These are phyloP conservation scores for Chaenodraco wilsoni DNA, from an alignment of 2,797 vertebrate species.

Conservation along the genomic window DNA sequence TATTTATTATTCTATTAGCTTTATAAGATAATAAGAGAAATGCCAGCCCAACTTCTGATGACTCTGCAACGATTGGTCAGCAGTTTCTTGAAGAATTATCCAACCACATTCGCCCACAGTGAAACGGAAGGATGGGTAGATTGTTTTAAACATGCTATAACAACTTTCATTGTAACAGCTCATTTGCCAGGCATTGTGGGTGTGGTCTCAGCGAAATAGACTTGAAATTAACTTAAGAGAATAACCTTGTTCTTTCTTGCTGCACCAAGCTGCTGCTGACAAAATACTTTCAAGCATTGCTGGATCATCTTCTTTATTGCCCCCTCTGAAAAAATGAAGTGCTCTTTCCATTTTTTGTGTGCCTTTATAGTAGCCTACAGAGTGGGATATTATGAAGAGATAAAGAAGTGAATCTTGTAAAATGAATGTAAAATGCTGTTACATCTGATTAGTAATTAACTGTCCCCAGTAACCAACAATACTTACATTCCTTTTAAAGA, in stretches of 20 bases:
- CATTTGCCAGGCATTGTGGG: conserved; percentile 32
- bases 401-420: conserved; percentile 12
- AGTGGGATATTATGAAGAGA: conserved; percentile 17
- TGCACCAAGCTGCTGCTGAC: conserved; percentile 65
- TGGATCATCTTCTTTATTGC: conserved; percentile 66
- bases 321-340: conserved; percentile 51
- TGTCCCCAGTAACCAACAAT: not conserved
- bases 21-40: conserved; percentile 7
- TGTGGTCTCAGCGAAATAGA: conserved; percentile 41
- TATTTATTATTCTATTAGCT: conserved; percentile 35
- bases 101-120: conserved; percentile 34
- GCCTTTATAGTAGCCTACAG: conserved; percentile 12
- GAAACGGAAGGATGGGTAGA: conserved; percentile 11
- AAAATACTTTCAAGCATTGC: conserved; percentile 53
- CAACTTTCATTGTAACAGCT: conserved; percentile 9
- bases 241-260: conserved; percentile 48
- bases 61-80: conserved; percentile 19
- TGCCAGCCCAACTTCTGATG: not conserved
- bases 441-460: not conserved
- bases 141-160: conserved; percentile 29
- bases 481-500: not conserved
- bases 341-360: conserved; percentile 7
- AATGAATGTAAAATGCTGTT: conserved; percentile 7
- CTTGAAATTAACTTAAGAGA: conserved; percentile 53
- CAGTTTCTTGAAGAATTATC: conserved; percentile 22